Base-by-base conservation (phyloP, 2,888 invertebrate genomes). In the Tetrapedia diversipes region DNA sequence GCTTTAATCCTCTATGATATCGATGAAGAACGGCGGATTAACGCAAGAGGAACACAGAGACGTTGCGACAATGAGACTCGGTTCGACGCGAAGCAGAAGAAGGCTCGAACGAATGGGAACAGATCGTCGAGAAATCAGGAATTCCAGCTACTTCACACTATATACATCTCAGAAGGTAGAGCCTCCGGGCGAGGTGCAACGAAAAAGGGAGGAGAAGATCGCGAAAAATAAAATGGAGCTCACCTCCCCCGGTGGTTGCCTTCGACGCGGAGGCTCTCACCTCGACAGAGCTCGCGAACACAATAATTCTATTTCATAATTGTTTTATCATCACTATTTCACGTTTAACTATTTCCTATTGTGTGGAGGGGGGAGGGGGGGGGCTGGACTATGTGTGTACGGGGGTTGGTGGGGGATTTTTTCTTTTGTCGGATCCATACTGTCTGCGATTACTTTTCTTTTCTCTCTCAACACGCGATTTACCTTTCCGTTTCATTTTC, bases 271-370 rank as follows among this genome's bases (percentile, higher is more conserved):
- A 34, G 43, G 65, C 53, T 34, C 49, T 63, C 39, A 64, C 82
- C 56, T 51, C 84, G 84, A 76, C 86, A 86, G 88, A 89, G 86
- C 87, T 83, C 84, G 84, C 87, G 84, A 90, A 90, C 87, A 87
- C 87, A 89, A 89, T 88, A 84, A 89, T 83, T 85, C 83, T 86
- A 86, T 86, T 86, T 87, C 84, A 85, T 86, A 86, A 88, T 85
- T 79, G 86, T 86, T 82, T 84, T 79, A 81, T 87, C 81, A 72
- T 85, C 81, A 85, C 85, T 88, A 86, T 86, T 85, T 86, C 86
- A 85, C 81, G 82, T 87, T 86, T 76, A 86, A 87, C 86, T 87
- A 87, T 89, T 88, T 87, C 77, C 81, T 88, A 86, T 88, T 87
- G 86, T 87, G 79, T 64, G 77, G 83, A 79, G 71, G 73, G 77